Conservation (phyloP, 2,797 vertebrate genomes). For the Alcedo atthis region DNA sequence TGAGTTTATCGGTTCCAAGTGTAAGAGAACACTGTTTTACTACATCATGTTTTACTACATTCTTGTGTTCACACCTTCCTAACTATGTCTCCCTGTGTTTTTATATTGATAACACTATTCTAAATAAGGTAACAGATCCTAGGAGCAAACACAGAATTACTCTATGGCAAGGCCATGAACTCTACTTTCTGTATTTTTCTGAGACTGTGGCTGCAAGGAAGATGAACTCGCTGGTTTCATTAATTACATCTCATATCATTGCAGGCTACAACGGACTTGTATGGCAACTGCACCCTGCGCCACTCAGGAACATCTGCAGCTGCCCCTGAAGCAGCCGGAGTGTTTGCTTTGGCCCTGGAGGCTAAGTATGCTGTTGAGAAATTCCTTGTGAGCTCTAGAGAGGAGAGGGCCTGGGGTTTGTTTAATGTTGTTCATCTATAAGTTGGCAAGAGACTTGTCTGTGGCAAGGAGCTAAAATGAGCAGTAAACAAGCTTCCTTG, state of each 20-base stretch:
- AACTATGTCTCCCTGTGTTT: background rate
- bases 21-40: background rate
- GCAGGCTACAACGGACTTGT: conserved; percentile 98
- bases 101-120: background rate
- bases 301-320: conserved; percentile 98
- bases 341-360: conserved; percentile 95
- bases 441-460: background rate
- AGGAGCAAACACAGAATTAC: background rate
- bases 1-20: background rate
- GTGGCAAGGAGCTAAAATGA: rapidly evolving
- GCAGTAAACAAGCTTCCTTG: background rate
- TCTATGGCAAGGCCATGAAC: background rate
- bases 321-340: conserved; percentile 96
- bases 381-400: background rate
- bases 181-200: background rate
- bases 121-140: background rate
- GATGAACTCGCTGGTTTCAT: background rate
- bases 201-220: background rate
- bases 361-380: conserved; percentile 90
- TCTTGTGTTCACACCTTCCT: background rate
- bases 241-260: conserved; percentile 62
- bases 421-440: background rate
- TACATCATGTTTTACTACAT: background rate
- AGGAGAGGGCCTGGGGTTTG: background rate
- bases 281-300: conserved; percentile 97